Percentiles rank a stretch among this genome's conserved stretches.
Evolutionary conservation across 2,888 invertebrate genomes (phyloP).

Genomic region (Alcis repandata): DNA sequence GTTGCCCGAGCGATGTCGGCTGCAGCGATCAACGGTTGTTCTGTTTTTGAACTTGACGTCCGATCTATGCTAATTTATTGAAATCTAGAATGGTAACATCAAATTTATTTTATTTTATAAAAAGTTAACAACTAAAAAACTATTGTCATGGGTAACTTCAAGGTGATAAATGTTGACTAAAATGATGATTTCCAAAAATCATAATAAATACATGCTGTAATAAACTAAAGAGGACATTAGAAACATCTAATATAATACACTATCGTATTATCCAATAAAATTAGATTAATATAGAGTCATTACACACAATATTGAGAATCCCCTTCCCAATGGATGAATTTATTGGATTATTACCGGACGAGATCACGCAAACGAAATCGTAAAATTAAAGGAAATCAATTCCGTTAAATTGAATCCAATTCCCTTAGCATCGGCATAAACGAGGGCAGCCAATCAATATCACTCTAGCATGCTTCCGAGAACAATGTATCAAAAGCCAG

Average conservation of each 20-base stretch:
- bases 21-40: conserved; percentile 39
- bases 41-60: conserved; percentile 41
- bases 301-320: conserved; percentile 55
- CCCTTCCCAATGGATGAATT: conserved; percentile 81
- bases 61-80: conserved; percentile 27
- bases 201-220: conserved; percentile 4
- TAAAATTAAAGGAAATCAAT: conserved; percentile 84
- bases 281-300: conserved; percentile 77
- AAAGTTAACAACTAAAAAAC: no score
- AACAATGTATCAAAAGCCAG: conserved; percentile 36
- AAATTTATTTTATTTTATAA: no score
- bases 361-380: conserved; percentile 85
- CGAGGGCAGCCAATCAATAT: conserved; percentile 47
- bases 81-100: background rate
- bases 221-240: conserved; percentile 17
- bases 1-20: conserved; percentile 38
- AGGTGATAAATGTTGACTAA: background rate
- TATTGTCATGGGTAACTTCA: no score
- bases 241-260: conserved; percentile 21
- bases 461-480: conserved; percentile 37
- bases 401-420: conserved; percentile 79
- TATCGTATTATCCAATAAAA: conserved; percentile 66
- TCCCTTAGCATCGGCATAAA: conserved; percentile 68
- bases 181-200: background rate
- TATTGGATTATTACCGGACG: conserved; percentile 83